phyloP scores from a whole-genome alignment of 2,888 invertebrate genomes.

The Slavum lentiscoides region DNA sequence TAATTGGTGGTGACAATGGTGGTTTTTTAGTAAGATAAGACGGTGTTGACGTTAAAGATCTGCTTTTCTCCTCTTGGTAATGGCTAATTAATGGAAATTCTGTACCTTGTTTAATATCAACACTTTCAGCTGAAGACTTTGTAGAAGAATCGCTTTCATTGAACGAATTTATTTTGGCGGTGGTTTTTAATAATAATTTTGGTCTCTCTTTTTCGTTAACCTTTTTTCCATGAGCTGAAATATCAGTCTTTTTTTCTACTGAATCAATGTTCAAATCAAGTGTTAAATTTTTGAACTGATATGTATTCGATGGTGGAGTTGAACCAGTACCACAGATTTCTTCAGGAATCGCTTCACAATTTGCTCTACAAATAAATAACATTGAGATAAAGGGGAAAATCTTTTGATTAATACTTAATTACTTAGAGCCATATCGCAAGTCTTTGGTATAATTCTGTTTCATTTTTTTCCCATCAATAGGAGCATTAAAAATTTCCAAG shows the following conservation, averaged over 20 bases:
- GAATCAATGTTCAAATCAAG: conserved; percentile 37
- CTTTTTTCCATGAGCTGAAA: conserved; percentile 4
- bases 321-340: conserved; percentile 76
- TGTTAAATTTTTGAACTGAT: conserved; percentile 50
- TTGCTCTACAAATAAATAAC: conserved; percentile 64
- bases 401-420: conserved; percentile 51
- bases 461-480: conserved; percentile 65
- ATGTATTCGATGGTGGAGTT: conserved; percentile 66
- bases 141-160: conserved; percentile 48
- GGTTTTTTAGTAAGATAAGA: conserved; percentile 63
- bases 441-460: conserved; percentile 71
- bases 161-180: conserved; percentile 38
- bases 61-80: conserved; percentile 49
- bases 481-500: conserved; percentile 57
- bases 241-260: conserved; percentile 34
- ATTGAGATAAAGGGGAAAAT: background rate
- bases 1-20: conserved; percentile 67
- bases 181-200: conserved; percentile 32
- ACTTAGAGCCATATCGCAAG: conserved; percentile 63
- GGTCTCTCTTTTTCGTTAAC: conserved; percentile 42
- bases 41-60: conserved; percentile 53
- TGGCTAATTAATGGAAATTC: conserved; percentile 33
- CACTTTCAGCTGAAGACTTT: conserved; percentile 46
- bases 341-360: conserved; percentile 89
- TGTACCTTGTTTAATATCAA: conserved; percentile 41